Evolutionary conservation across 2,888 invertebrate species (phyloP).

Genomic region (Baccha elongata): DNA sequence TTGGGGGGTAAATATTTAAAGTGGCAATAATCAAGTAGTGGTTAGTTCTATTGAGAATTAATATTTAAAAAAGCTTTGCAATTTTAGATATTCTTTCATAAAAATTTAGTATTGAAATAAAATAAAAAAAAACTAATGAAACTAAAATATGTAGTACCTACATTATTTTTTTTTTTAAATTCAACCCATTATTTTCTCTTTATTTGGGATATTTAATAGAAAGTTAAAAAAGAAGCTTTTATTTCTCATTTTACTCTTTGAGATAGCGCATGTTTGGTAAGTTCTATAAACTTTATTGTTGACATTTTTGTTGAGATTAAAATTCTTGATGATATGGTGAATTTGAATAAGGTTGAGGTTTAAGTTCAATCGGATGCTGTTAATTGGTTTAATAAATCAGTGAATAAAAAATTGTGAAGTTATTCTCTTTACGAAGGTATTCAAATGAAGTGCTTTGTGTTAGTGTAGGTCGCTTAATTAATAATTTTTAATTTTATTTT

Average conservation of each 20-base stretch:
- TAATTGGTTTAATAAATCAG: too few relatives aligned
- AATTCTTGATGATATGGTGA: background rate
- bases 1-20: too few relatives aligned
- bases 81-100: background rate
- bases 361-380: too few relatives aligned
- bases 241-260: background rate
- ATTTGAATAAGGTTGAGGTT: background rate
- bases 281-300: background rate
- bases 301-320: slow-evolving; percentile 1
- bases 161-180: background rate
- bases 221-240: background rate
- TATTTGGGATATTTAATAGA: background rate
- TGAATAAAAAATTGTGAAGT: too few relatives aligned
- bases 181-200: slow-evolving; percentile 12
- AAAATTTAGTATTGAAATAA: background rate
- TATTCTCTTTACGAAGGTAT: too few relatives aligned
- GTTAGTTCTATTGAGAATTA: too few relatives aligned
- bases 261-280: background rate
- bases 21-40: too few relatives aligned
- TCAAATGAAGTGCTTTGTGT: too few relatives aligned
- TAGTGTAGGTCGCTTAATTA: too few relatives aligned
- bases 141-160: background rate
- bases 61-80: too few relatives aligned
- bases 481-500: too few relatives aligned
- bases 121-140: background rate